Evolutionary conservation across 2,113 vertebrate species (phyloP), one percentile per base, ranked within the genome.

Genomic region (Elaphurus davidianus): DNA sequence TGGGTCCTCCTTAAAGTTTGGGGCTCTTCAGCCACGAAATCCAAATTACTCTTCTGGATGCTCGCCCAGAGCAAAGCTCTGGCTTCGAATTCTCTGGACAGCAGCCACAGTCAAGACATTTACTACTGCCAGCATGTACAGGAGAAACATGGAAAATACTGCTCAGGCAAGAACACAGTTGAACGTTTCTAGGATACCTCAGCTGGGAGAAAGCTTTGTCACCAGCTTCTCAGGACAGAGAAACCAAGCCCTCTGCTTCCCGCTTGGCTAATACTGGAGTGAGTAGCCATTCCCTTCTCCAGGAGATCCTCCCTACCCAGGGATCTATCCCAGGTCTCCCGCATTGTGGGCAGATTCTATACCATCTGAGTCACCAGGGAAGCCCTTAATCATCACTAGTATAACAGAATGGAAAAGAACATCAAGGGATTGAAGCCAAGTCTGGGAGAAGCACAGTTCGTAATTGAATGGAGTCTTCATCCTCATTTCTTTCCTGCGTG

Each of bases 1-100:
- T 36, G 45, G 97, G 97, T 98, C 98, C 97, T 98, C 99, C 99
- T 99, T 99, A 99, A 99, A 98, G 78, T 88, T 90, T 88, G 95
- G 92, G 96, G 57, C 88, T 93, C n/a, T 98, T 97, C 59, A 95
- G 93, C 94, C 82, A 57, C 64, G 88, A 97, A 98, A 97, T 97
- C 97, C 93, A 98, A 98, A 97, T 97, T 81, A 64, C 59, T 98
- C 94, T 90, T 83, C 98, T 99, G 99, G 98, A 99, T 82, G 28
- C 27, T 92, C 17, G 97, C 99, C 99, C 82, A 0, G 97, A 96
- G 98, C 54, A 96, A 93, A 97, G 86, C 96, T 98, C 98, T 99
- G 98, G 98, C 98, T 98, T 98, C 47, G 16, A 15, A 82, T 86
- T 86, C 90, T 91, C 94, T 99, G 99, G 98, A 98, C 33, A 14